Base-by-base conservation (phyloP, 1,140 invertebrate species). In the Colletes latitarsis region DNA sequence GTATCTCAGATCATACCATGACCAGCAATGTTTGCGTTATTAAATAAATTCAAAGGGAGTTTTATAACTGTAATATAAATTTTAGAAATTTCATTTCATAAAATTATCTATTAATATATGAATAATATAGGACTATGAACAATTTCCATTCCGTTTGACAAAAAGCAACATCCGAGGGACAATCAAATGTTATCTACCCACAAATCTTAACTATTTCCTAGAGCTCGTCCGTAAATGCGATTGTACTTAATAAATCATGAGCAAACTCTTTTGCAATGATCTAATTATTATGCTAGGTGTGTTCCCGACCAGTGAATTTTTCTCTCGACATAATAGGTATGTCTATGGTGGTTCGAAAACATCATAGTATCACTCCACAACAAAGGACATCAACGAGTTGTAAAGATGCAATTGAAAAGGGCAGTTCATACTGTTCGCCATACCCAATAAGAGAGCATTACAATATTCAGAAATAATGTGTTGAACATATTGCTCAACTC, bases 171-270 rank as follows among this genome's bases (percentile, higher is more conserved):
- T 52, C 17, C 14, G 12, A 68, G 12, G 19, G 14, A 58, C 49
- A 2, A 53, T 72, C 3, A 6, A 70, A 78, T 12, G 49, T 53
- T n/a, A 19, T 71, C 63, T 71, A 57, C 55, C 71, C 67, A 86
- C 74, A 66, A 73, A 76, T 77, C 69, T 75, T 80, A 69, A 70
- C 71, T 78, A 72, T 63, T 53, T 82, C 67, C 39, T 77, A 76
- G 58, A 74, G 52, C 53, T 86, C 9, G 49, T 83, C 53, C 74
- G 46, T 87, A 86, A 86, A 87, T 87, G 86, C 82, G 83, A 84
- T 86, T 86, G 71, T 86, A 84, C 72, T 78, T 79, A 82, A 87
- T 81, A 76, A 86, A 83, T 86, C 64, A 82, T 86, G 85, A 87
- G 85, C 86, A 87, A 86, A 79, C 77, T 63, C 57, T 71, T 76